Evolutionary conservation across 53 echinoderm and acorn worm species (phyloP).

Genomic region (Echinometra lucunter): DNA sequence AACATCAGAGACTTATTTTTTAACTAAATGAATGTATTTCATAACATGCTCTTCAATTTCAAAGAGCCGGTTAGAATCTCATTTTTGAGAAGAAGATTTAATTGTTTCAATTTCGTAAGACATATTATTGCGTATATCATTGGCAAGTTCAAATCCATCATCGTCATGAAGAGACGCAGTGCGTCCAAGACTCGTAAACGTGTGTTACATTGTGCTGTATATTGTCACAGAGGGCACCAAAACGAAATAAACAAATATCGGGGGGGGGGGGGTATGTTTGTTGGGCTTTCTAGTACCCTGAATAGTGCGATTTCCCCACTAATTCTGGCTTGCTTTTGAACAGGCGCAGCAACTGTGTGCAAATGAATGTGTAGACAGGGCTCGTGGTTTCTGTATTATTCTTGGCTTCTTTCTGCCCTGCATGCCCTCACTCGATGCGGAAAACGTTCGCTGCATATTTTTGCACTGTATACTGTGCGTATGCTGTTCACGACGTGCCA

Average conservation of each 20-base stretch:
- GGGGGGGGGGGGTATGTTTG: background rate
- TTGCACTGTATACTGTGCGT: too few relatives aligned
- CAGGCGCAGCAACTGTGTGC: background rate
- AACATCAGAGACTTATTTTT: background rate
- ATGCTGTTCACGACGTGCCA: too few relatives aligned
- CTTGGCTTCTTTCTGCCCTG: background rate
- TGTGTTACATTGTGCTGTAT: background rate
- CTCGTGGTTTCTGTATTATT: background rate
- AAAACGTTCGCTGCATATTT: background rate
- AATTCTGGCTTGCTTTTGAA: background rate
- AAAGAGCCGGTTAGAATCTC: background rate
- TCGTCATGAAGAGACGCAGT: conserved; percentile 27
- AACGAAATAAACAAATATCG: background rate
- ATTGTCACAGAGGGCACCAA: conserved; percentile 41
- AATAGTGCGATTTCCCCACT: background rate
- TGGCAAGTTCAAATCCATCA: background rate
- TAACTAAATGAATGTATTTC: background rate
- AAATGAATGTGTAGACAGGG: background rate
- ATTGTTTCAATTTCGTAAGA: background rate
- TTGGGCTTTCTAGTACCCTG: background rate
- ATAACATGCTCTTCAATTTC: background rate
- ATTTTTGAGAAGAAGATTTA: background rate
- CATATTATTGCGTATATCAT: background rate
- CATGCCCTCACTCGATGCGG: background rate
- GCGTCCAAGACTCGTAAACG: background rate